These are phyloP conservation scores for Aplidium turbinatum DNA, from an alignment of 23 tunicate genomes.

Conservation along the genomic window DNA sequence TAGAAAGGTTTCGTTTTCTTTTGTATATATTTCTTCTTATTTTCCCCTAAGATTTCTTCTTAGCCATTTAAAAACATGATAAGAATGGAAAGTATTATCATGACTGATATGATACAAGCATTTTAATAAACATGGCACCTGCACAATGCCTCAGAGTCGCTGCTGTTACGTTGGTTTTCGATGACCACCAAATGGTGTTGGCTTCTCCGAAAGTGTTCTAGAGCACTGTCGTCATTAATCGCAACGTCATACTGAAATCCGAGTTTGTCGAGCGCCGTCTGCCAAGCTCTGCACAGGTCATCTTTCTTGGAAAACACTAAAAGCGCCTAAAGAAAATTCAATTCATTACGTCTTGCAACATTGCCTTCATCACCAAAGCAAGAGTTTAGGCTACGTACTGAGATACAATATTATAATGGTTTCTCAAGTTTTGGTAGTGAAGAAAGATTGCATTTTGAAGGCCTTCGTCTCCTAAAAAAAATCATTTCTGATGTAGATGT, in stretches of 20 bases:
- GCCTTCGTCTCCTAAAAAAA: too few relatives aligned
- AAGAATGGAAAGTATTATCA: background rate
- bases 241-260: constrained; percentile 32
- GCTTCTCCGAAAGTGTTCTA: constrained; percentile 13
- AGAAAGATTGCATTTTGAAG: too few relatives aligned
- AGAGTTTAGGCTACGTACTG: background rate
- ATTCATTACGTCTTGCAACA: background rate
- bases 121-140: constrained; percentile 9
- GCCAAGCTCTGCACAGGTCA: constrained; percentile 15
- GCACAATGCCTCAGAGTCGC: constrained; percentile 17
- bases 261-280: constrained; percentile 6
- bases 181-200: constrained; percentile 56
- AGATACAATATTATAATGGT: background rate
- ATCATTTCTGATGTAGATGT: too few relatives aligned
- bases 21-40: too few relatives aligned
- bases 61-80: too few relatives aligned
- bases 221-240: constrained; percentile 9
- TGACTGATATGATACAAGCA: background rate
- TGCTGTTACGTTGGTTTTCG: constrained; percentile 17
- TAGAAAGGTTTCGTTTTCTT: too few relatives aligned
- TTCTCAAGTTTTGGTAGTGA: background rate
- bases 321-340: constrained; percentile 42
- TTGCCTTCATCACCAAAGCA: background rate
- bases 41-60: too few relatives aligned
- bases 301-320: constrained; percentile 57